Evolutionary conservation across 2,113 vertebrate genomes (phyloP).

Genomic region (Pelusios castaneus): DNA sequence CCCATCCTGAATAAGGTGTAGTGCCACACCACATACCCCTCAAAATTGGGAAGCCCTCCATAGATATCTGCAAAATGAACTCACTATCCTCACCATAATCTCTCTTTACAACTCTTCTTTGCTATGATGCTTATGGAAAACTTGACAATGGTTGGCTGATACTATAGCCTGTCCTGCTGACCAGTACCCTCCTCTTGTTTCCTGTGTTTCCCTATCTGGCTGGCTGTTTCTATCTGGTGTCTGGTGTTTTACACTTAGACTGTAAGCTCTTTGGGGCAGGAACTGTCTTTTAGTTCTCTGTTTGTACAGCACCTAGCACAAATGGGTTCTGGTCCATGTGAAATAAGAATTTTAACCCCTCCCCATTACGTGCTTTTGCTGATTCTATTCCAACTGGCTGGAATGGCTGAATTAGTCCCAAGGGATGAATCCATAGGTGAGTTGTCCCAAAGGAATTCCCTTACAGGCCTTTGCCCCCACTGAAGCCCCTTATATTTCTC

Average conservation of each 20-base stretch:
- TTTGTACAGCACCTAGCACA: not conserved
- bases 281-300: not conserved
- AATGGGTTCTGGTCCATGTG: not conserved
- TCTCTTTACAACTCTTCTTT: not conserved
- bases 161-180: not conserved
- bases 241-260: not conserved
- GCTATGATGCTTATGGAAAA: not conserved
- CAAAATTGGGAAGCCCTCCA: not conserved
- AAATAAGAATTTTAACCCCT: not conserved
- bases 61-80: not conserved
- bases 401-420: not conserved
- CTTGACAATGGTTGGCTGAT: not conserved
- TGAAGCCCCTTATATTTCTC: accelerated
- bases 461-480: not conserved
- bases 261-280: not conserved
- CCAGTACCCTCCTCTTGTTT: not conserved
- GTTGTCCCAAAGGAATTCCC: accelerated
- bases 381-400: not conserved
- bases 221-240: too few species aligned
- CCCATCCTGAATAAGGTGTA: accelerated
- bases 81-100: not conserved
- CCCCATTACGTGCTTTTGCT: accelerated
- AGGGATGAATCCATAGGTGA: not conserved
- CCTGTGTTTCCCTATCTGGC: not conserved
- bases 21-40: accelerated